A percentile compares a stretch with the other conserved stretches of the same genome.
Conservation (phyloP, 2,888 invertebrate species). For the Drosophila subquinaria region DNA sequence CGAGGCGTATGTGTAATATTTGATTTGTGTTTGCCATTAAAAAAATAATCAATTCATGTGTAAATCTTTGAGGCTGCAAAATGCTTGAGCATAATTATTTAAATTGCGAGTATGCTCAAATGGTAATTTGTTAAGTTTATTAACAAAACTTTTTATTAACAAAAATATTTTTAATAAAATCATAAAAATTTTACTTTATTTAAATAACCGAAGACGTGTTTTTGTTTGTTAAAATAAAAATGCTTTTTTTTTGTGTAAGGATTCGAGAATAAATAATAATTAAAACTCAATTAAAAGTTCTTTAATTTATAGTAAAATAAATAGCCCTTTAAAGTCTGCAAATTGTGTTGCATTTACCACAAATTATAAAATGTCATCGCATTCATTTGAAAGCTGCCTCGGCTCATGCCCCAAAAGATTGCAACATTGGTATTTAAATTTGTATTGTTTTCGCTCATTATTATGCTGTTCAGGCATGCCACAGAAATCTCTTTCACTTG, state of each 20-base stretch:
- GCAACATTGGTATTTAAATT: constrained; percentile 43
- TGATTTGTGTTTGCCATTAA: constrained; percentile 19
- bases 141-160: too few species aligned
- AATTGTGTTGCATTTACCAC: neutral
- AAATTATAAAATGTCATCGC: constrained; percentile 27
- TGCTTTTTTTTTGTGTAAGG: too few species aligned
- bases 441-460: constrained; percentile 44
- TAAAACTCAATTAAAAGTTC: neutral
- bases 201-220: too few species aligned
- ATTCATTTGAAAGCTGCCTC: constrained; percentile 9
- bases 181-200: neutral
- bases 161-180: neutral
- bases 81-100: neutral
- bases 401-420: constrained; percentile 12
- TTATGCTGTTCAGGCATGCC: too few species aligned
- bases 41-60: constrained; percentile 12
- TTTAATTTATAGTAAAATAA: neutral
- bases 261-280: too few species aligned
- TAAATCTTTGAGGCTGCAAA: constrained; percentile 17
- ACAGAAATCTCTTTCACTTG: too few species aligned
- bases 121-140: neutral
- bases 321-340: constrained; percentile 17
- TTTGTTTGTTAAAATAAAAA: too few species aligned
- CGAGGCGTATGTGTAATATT: constrained; percentile 24
- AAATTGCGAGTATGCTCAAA: neutral